Conservation (phyloP, 2,797 vertebrate species). For the Acanthurus lineatus region DNA sequence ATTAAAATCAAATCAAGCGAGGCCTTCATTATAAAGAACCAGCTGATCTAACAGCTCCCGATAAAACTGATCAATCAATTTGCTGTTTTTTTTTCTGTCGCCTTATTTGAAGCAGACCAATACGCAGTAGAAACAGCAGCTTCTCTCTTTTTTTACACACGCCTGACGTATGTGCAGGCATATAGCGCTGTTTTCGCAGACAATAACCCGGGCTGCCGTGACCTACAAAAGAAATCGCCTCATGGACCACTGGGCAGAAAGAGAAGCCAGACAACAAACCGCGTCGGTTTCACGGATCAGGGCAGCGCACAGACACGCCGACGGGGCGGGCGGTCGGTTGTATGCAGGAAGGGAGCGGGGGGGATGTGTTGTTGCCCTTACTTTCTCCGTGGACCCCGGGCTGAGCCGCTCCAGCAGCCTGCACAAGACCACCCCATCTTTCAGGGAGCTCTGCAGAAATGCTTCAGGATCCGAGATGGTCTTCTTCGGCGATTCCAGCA, state of each 20-base stretch:
- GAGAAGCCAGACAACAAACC: conserved; percentile 79
- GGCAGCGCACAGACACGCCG: conserved; percentile 69
- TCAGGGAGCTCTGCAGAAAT: conserved; percentile 91
- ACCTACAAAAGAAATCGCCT: conserved; percentile 84
- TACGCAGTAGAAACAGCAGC: conserved; percentile 18
- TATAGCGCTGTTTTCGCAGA: conserved; percentile 65
- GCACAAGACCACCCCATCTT: conserved; percentile 95
- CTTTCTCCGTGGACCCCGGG: conserved; percentile 94
- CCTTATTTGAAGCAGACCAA: conserved; percentile 14
- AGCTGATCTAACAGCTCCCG: neutral
- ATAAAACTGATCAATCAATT: conserved; percentile 9
- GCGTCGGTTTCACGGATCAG: conserved; percentile 73
- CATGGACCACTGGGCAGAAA: conserved; percentile 81
- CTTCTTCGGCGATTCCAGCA: conserved; percentile 97
- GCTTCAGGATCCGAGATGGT: conserved; percentile 95
- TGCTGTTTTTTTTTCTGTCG: neutral
- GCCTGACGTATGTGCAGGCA: conserved; percentile 44
- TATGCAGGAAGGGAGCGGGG: conserved; percentile 18
- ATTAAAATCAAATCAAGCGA: conserved; percentile 9
- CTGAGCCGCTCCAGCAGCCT: conserved; percentile 94
- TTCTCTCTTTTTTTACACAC: too few species aligned
- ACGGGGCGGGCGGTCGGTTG: conserved; percentile 47
- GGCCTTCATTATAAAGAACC: conserved; percentile 33
- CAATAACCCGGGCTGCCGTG: conserved; percentile 80
- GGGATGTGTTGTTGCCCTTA: conserved; percentile 75